Percentiles rank a stretch among this genome's conserved stretches.
Conservation (phyloP, 2,113 vertebrate genomes). For the Cavia porcellus region DNA sequence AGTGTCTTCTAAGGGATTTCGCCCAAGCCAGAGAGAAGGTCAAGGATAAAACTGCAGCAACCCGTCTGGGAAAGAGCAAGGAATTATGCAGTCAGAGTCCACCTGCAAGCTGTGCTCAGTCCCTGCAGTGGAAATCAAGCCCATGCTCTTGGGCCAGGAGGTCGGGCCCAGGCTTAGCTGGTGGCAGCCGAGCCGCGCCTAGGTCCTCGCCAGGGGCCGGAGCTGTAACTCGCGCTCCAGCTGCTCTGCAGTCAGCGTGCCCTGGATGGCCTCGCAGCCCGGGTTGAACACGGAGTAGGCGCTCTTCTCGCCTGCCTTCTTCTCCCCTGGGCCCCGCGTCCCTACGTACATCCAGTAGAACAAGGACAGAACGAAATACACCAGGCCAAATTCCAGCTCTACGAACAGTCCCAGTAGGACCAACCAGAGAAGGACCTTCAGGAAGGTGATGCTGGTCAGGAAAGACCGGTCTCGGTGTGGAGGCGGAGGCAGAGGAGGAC, state of each 20-base stretch:
- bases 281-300: slow-evolving; percentile 99
- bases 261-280: slow-evolving; percentile 93
- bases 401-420: slow-evolving; percentile 93
- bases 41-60: background rate
- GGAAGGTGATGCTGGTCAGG: slow-evolving; percentile 87
- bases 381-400: slow-evolving; percentile 94
- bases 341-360: slow-evolving; percentile 96
- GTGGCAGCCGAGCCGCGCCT: background rate
- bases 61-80: background rate
- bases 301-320: slow-evolving; percentile 92
- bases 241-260: slow-evolving; percentile 95
- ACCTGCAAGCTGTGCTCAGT: background rate
- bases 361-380: slow-evolving; percentile 94
- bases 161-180: background rate
- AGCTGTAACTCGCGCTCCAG: slow-evolving; percentile 95
- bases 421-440: slow-evolving; percentile 95
- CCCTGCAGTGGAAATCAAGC: background rate
- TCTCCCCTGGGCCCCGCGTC: slow-evolving; percentile 88
- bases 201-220: slow-evolving; percentile 83
- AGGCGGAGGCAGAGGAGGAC: background rate
- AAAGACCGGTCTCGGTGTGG: slow-evolving; percentile 39
- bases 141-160: fast-evolving
- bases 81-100: background rate
- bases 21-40: slow-evolving; percentile 45
- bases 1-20: slow-evolving; percentile 40